Percentiles rank a stretch among this genome's conserved stretches.
Conservation (phyloP, 2,888 invertebrate genomes). For the Euphydryas editha region DNA sequence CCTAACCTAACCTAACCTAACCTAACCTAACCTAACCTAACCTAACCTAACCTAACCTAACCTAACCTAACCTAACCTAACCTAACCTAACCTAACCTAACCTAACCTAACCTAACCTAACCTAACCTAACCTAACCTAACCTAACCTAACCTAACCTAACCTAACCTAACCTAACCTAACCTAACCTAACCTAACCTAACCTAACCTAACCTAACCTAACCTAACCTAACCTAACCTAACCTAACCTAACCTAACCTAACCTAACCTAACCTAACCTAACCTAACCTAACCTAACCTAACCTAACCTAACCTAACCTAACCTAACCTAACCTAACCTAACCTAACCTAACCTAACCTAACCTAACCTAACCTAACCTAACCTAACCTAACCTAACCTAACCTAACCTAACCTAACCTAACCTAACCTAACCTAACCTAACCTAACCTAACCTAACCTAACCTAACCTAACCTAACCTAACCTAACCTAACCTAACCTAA, state of each 20-base stretch:
- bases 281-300: slow-evolving; percentile 13
- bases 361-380: slow-evolving; percentile 37
- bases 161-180: slow-evolving; percentile 23
- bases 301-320: slow-evolving; percentile 8
- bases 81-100: slow-evolving; percentile 23
- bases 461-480: slow-evolving; percentile 32
- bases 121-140: slow-evolving; percentile 23
- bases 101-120: slow-evolving; percentile 23
- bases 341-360: slow-evolving; percentile 33
- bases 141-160: slow-evolving; percentile 23
- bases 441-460: slow-evolving; percentile 34
- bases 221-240: slow-evolving; percentile 18
- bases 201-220: slow-evolving; percentile 23
- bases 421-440: slow-evolving; percentile 36
- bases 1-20: slow-evolving; percentile 44
- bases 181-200: slow-evolving; percentile 23
- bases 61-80: slow-evolving; percentile 23
- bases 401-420: slow-evolving; percentile 36
- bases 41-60: slow-evolving; percentile 31
- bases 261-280: slow-evolving; percentile 11
- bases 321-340: slow-evolving; percentile 26
- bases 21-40: slow-evolving; percentile 42
- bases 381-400: slow-evolving; percentile 35
- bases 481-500: slow-evolving; percentile 29
- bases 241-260: slow-evolving; percentile 10